Conservation (phyloP, 2,888 invertebrate species). For the Patella depressa region DNA sequence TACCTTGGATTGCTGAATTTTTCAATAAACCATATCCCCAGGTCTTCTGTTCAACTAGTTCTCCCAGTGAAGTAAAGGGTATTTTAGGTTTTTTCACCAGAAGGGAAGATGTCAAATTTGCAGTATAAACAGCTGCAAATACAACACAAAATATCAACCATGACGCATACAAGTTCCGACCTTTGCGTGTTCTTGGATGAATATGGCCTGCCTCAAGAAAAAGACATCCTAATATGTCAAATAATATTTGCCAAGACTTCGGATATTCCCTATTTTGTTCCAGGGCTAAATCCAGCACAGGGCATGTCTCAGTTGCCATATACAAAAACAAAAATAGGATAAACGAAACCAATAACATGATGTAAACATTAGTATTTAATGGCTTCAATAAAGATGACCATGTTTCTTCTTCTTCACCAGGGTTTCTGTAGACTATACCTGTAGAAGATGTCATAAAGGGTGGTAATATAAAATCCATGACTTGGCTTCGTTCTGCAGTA, state of each 20-base stretch:
- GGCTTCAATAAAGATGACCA: background rate
- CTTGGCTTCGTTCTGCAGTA: background rate
- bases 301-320: background rate
- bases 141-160: conserved; percentile 22
- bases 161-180: conserved; percentile 5
- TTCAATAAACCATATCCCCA: background rate
- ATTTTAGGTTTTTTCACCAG: background rate
- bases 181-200: background rate
- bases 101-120: background rate
- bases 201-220: background rate
- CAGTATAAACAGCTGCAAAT: conserved; percentile 17
- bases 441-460: conserved; percentile 2
- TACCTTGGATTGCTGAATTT: background rate
- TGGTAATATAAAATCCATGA: conserved; percentile 20
- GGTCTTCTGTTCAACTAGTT: background rate
- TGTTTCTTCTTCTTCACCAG: conserved; percentile 1
- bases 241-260: conserved; percentile 1
- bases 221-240: conserved; percentile 10
- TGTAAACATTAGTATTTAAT: background rate
- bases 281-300: background rate
- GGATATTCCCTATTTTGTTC: background rate
- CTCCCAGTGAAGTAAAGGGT: background rate
- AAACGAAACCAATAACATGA: background rate
- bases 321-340: background rate
- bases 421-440: conserved; percentile 12